Evolutionary conservation across 2,888 invertebrate genomes (phyloP).

Genomic region (Hyles lineata): DNA sequence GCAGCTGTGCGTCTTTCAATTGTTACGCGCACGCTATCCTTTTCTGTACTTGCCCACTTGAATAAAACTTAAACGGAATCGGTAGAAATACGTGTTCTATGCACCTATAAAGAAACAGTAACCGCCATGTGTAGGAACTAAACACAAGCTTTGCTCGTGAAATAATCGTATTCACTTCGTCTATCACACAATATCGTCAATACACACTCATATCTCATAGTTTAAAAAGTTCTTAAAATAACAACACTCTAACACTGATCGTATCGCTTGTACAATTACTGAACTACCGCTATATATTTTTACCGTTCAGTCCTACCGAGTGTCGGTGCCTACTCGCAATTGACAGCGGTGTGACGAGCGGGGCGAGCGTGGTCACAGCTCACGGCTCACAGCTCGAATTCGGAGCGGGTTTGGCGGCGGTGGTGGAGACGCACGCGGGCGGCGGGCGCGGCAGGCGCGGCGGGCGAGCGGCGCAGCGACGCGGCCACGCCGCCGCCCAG

Average conservation of each 20-base stretch:
- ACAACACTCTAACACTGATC: conserved; percentile 54
- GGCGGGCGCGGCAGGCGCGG: conserved; percentile 33
- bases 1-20: not conserved
- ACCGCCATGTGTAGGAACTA: conserved; percentile 79
- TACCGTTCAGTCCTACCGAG: conserved; percentile 58
- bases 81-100: conserved; percentile 2
- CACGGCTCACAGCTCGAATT: conserved; percentile 74
- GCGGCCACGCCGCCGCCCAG: conserved; percentile 56
- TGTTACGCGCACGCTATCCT: not conserved
- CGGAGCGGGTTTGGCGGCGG: conserved; percentile 81
- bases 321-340: conserved; percentile 56
- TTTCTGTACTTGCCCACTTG: not conserved
- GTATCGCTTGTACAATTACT: conserved; percentile 54
- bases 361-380: conserved; percentile 27
- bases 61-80: conserved; percentile 8
- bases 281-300: conserved; percentile 57
- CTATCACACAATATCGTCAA: conserved; percentile 61
- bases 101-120: conserved; percentile 31
- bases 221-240: conserved; percentile 50
- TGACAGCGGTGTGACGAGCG: conserved; percentile 53
- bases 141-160: conserved; percentile 81
- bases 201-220: conserved; percentile 53
- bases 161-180: conserved; percentile 58
- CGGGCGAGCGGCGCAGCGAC: conserved; percentile 56
- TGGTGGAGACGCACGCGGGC: conserved; percentile 76